Conservation (phyloP, 2,888 invertebrate species). For the Nomada fabriciana region DNA sequence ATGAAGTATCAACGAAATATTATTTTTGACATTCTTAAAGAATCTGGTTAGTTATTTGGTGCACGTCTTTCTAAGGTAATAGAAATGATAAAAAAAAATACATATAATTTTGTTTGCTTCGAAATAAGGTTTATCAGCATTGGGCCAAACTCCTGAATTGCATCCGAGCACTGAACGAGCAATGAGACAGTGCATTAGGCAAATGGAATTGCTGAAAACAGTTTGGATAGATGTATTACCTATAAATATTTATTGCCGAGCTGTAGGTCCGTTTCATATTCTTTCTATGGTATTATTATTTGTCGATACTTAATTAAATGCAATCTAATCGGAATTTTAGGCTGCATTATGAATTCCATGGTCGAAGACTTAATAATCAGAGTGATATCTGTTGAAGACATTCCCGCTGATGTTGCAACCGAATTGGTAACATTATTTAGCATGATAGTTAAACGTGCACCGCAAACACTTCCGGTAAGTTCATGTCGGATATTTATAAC, state of each 20-base stretch:
- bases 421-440: slow-evolving; percentile 92
- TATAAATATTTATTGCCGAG: slow-evolving; percentile 90
- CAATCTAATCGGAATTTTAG: slow-evolving; percentile 79
- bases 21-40: slow-evolving; percentile 90
- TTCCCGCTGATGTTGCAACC: slow-evolving; percentile 92
- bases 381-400: slow-evolving; percentile 92
- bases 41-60: slow-evolving; percentile 87
- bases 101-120: slow-evolving; percentile 60
- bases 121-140: slow-evolving; percentile 82
- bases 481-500: slow-evolving; percentile 1
- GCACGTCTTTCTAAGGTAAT: neutral
- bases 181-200: slow-evolving; percentile 93
- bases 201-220: slow-evolving; percentile 92
- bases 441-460: slow-evolving; percentile 89
- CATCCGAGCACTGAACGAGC: slow-evolving; percentile 89
- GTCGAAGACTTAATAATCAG: slow-evolving; percentile 89
- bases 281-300: slow-evolving; percentile 58
- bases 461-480: slow-evolving; percentile 89
- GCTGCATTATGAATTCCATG: slow-evolving; percentile 88
- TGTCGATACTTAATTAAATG: neutral
- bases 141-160: slow-evolving; percentile 86
- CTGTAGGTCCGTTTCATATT: slow-evolving; percentile 85
- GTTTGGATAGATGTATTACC: slow-evolving; percentile 96
- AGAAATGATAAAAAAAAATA: neutral
- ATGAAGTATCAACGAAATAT: slow-evolving; percentile 91